Conservation (phyloP, 2,888 invertebrate species). For the Timandra comae region DNA sequence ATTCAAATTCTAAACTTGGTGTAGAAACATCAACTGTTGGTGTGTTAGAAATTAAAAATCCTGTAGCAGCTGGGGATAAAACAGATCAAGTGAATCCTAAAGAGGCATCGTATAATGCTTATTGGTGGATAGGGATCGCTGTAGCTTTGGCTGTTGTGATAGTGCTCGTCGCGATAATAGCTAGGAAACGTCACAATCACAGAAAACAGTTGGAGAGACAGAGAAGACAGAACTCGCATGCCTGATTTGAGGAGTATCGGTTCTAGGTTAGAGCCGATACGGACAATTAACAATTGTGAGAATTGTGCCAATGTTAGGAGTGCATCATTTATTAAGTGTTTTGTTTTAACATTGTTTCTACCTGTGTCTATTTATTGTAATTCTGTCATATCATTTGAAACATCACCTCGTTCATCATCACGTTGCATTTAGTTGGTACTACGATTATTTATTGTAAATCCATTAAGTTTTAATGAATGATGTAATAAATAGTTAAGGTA, state of each 20-base stretch:
- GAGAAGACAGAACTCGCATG: conserved; percentile 58
- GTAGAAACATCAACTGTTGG: conserved; percentile 65
- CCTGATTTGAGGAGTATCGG: conserved; percentile 75
- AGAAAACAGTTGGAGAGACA: conserved; percentile 67
- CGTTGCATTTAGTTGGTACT: conserved; percentile 25
- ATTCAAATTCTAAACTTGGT: conserved; percentile 45
- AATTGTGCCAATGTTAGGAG: conserved; percentile 47
- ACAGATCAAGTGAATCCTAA: conserved; percentile 39
- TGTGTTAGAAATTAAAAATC: conserved; percentile 63
- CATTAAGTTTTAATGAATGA: conserved; percentile 8
- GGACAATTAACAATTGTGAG: conserved; percentile 41
- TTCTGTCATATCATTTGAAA: conserved; percentile 9
- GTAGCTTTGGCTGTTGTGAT: conserved; percentile 58
- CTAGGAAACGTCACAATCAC: conserved; percentile 68
- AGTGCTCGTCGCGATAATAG: conserved; percentile 62
- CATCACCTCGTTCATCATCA: conserved; percentile 25
- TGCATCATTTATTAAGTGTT: conserved; percentile 32
- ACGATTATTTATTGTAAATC: conserved; percentile 12
- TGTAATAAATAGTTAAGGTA: conserved; percentile 18
- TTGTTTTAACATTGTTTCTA: conserved; percentile 15
- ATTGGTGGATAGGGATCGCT: conserved; percentile 72
- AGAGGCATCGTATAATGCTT: conserved; percentile 65
- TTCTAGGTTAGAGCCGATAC: conserved; percentile 63
- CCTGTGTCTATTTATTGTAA: conserved; percentile 1
- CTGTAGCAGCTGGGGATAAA: conserved; percentile 46